Percentiles rank a stretch among this genome's conserved stretches.
phyloP scores from a whole-genome alignment of 1,140 invertebrate genomes.

The Dendrolimus kikuchii region DNA sequence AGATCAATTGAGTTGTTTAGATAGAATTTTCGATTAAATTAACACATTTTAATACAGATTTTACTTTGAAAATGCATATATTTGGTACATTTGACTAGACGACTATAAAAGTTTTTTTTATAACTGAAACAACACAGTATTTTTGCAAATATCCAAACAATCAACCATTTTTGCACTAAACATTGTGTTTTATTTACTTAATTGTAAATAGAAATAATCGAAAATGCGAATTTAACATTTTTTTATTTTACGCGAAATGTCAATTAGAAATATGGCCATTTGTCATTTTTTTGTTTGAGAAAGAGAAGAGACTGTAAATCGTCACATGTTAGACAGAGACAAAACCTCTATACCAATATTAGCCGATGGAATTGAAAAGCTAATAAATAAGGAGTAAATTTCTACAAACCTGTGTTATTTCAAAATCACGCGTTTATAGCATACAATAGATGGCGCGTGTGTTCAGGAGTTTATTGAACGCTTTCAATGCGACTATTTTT shows the following conservation, averaged over 20 bases:
- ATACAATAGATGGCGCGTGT: constrained; percentile 49
- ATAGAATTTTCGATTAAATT: too few relatives aligned
- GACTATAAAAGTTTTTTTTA: too few relatives aligned
- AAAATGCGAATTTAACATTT: constrained; percentile 34
- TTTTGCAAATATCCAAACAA: too few relatives aligned
- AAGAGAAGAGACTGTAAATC: not conserved
- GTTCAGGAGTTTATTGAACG: constrained; percentile 63
- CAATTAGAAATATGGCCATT: constrained; percentile 47
- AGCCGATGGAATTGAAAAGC: too few relatives aligned
- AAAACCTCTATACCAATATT: constrained; percentile 1
- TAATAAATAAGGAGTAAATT: too few relatives aligned
- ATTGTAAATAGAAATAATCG: constrained; percentile 24
- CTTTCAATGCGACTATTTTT: constrained; percentile 53
- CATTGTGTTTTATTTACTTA: constrained; percentile 51
- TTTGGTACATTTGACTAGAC: too few relatives aligned
- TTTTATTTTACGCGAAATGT: constrained; percentile 44
- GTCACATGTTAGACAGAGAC: constrained; percentile 23
- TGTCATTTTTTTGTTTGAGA: constrained; percentile 27
- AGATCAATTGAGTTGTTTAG: not conserved
- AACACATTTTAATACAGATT: too few relatives aligned
- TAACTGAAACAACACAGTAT: too few relatives aligned
- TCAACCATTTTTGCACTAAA: constrained; percentile 8
- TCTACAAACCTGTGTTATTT: too few relatives aligned
- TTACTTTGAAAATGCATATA: too few relatives aligned
- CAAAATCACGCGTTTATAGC: too few relatives aligned